Base-by-base conservation (phyloP, 2,113 vertebrate species). In the Regulus satrapa region DNA sequence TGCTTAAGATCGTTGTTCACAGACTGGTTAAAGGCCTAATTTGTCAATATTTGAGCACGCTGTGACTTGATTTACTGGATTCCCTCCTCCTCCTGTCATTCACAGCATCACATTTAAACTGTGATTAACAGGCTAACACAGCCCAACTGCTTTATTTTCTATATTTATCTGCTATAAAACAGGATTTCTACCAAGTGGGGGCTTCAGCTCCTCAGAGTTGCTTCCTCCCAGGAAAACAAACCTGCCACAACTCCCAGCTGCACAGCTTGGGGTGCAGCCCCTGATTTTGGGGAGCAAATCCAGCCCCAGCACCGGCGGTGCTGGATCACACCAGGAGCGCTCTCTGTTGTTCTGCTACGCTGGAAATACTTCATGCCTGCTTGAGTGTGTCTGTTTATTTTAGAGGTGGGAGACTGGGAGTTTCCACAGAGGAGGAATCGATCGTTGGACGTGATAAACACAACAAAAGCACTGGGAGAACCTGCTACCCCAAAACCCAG, bases 371-470 rank as follows among this genome's bases (percentile, higher is more conserved):
- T 74, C 51, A 63, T 2, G 34, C 54, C 83, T 80, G 59, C 48
- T 26, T 7, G 46, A 74, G 52, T 29, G 54, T 9, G 17, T 19
- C 9, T 36, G 13, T 32, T 80, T 85, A 3, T 45, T 73, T 48
- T 17, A 69, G 46, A 18, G 36, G 4, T n/a, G 40, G 29, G 11
- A 48, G 15, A 23, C 0, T 8, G 26, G 1, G 13, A n/a, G 51
- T 32, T 75, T 63, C 14, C 67, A 38, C 20, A 45, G 34, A 1
- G 7, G 5, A 45, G 36, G 31, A 54, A 56, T 0, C 9, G 15
- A 66, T 40, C 1, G 0, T 6, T 56, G 31, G 36, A 10, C 31
- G 32, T 6, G 28, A 52, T 13, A 85, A 59, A 46, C 34, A 40
- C 23, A 1, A 61, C 8, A 69, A 12, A 31, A 67, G 52, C 36